Conservation (phyloP, 2,888 invertebrate species). For the Zeuzera pyrina region DNA sequence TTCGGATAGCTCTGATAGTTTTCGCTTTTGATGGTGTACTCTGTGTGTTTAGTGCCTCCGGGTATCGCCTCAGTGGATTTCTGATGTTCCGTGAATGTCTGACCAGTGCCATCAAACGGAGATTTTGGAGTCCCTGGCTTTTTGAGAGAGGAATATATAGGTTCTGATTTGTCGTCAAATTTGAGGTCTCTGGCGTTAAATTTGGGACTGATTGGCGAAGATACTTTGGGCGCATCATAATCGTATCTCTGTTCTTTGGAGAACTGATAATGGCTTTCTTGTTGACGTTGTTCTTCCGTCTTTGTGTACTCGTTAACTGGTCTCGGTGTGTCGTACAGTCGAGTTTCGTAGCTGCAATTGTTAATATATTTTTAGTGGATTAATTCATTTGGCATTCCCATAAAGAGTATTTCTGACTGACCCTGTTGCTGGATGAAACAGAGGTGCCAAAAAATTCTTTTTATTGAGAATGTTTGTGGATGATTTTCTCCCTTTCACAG, state of each 20-base stretch:
- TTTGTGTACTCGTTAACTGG: conserved; percentile 46
- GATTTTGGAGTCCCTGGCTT: conserved; percentile 32
- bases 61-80: conserved; percentile 60
- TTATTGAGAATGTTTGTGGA: too few species aligned
- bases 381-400: too few species aligned
- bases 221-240: conserved; percentile 45
- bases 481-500: too few species aligned
- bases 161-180: conserved; percentile 56
- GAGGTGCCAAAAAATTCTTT: too few species aligned
- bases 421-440: too few species aligned
- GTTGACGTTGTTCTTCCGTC: conserved; percentile 36
- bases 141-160: conserved; percentile 53
- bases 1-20: conserved; percentile 57
- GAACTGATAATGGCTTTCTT: conserved; percentile 34
- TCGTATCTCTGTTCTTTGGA: conserved; percentile 46
- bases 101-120: conserved; percentile 51
- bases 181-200: conserved; percentile 66
- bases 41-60: conserved; percentile 56
- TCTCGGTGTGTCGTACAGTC: conserved; percentile 67
- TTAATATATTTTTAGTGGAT: conserved; percentile 12
- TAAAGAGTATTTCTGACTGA: too few species aligned
- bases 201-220: conserved; percentile 55
- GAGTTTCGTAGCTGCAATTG: conserved; percentile 67
- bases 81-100: conserved; percentile 55
- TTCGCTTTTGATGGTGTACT: conserved; percentile 52